Evolutionary conservation across 2,113 vertebrate genomes (phyloP).

Genomic region (Psilopsiagon aymara): DNA sequence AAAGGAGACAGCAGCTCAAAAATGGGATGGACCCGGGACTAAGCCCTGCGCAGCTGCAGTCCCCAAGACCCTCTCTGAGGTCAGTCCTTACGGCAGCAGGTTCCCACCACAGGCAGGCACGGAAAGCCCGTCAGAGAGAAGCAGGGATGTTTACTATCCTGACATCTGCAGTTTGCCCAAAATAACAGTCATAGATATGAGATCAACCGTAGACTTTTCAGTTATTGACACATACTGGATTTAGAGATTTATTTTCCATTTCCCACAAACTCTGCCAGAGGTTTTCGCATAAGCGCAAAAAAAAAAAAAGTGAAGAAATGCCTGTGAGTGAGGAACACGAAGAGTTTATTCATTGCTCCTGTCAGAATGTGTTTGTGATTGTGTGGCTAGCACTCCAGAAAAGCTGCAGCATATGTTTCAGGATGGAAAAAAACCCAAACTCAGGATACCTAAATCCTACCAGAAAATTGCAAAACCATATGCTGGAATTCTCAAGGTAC

Average conservation of each 20-base stretch:
- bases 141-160: not conserved
- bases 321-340: not conserved
- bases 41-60: rapidly evolving
- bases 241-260: constrained; percentile 33
- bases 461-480: not conserved
- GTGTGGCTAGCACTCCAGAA: constrained; percentile 14
- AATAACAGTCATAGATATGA: constrained; percentile 19
- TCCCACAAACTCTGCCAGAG: constrained; percentile 26
- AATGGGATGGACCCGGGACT: not conserved
- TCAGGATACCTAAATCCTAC: not conserved
- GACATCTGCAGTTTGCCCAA: constrained; percentile 15
- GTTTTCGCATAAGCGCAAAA: not conserved
- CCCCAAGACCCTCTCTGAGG: rapidly evolving
- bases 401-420: not conserved
- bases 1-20: not conserved
- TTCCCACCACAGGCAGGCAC: not conserved
- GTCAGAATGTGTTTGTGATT: constrained; percentile 17
- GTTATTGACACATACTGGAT: constrained; percentile 28
- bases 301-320: not conserved
- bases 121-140: not conserved
- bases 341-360: constrained; percentile 42
- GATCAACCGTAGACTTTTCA: not conserved
- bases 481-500: not conserved
- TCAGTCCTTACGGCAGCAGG: not conserved
- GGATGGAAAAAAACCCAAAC: not conserved